Conservation (phyloP, 2,113 vertebrate species). For the Anarrhichthys ocellatus region DNA sequence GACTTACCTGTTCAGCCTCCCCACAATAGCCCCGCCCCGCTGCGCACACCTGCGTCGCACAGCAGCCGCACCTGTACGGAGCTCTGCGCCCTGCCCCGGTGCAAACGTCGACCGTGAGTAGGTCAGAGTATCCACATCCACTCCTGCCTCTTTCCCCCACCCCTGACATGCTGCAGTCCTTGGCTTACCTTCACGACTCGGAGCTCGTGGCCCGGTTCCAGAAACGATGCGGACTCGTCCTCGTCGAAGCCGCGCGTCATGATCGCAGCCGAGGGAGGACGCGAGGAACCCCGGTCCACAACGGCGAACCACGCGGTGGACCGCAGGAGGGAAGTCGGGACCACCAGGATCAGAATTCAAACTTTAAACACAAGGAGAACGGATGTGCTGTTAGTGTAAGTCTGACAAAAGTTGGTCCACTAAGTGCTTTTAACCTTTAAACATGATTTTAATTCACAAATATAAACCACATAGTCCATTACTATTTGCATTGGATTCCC, state of each 20-base stretch:
- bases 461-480: background rate
- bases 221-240: conserved; percentile 89
- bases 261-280: background rate
- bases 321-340: background rate
- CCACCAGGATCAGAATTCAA: conserved; percentile 64
- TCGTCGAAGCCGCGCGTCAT: conserved; percentile 43
- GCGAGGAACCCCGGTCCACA: background rate
- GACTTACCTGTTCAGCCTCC: background rate
- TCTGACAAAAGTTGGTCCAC: background rate
- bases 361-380: conserved; percentile 37
- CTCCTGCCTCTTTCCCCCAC: background rate
- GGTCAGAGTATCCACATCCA: background rate
- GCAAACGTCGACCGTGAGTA: background rate
- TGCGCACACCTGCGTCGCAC: conserved; percentile 48
- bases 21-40: conserved; percentile 36
- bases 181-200: conserved; percentile 83
- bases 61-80: conserved; percentile 52
- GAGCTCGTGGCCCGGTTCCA: conserved; percentile 92
- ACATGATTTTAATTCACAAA: background rate
- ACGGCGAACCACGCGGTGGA: conserved; percentile 1
- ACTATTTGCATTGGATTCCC: background rate
- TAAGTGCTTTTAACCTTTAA: background rate
- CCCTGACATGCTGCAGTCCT: conserved; percentile 66
- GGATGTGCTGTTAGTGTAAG: conserved; percentile 55
- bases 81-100: background rate